These are phyloP conservation scores for Microctenopoma steveboyesi DNA, from an alignment of 2,797 vertebrate species.

Conservation along the genomic window DNA sequence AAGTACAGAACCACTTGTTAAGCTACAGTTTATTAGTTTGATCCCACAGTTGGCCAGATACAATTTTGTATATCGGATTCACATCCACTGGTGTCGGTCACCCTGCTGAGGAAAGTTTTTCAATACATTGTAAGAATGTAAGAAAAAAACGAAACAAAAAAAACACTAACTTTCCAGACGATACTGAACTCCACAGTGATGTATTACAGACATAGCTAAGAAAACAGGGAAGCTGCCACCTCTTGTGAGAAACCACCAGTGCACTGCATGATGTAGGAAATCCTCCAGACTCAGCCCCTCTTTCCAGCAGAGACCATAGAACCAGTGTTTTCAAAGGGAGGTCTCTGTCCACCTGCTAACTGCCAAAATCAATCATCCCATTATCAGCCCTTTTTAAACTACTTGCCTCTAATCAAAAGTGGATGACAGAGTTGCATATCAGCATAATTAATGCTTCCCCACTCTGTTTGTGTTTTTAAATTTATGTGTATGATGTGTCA, in stretches of 20 bases:
- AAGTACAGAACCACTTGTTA: too few relatives aligned
- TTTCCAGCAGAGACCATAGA: constrained; percentile 34
- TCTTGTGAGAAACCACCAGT: constrained; percentile 10
- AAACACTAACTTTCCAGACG: neutral
- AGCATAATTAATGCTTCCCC: constrained; percentile 54
- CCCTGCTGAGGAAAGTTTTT: neutral
- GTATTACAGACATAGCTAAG: constrained; percentile 7
- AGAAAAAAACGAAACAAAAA: constrained; percentile 5
- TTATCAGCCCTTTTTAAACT: constrained; percentile 61
- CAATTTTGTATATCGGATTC: constrained; percentile 25
- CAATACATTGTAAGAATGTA: neutral
- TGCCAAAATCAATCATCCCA: constrained; percentile 61
- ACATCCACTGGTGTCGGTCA: constrained; percentile 7
- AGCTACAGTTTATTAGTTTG: constrained; percentile 5
- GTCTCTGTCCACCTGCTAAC: constrained; percentile 50
- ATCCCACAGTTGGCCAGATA: constrained; percentile 35
- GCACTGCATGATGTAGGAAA: neutral
- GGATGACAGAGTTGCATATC: constrained; percentile 18
- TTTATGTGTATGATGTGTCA: constrained; percentile 19
- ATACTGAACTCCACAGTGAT: constrained; percentile 18
- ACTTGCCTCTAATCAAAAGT: constrained; percentile 45
- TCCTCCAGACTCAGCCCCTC: neutral
- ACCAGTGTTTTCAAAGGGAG: constrained; percentile 47
- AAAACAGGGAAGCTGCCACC: constrained; percentile 26
- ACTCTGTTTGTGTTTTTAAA: constrained; percentile 48